Conservation (phyloP, 2,888 invertebrate species). For the Caenorhabditis becei region DNA sequence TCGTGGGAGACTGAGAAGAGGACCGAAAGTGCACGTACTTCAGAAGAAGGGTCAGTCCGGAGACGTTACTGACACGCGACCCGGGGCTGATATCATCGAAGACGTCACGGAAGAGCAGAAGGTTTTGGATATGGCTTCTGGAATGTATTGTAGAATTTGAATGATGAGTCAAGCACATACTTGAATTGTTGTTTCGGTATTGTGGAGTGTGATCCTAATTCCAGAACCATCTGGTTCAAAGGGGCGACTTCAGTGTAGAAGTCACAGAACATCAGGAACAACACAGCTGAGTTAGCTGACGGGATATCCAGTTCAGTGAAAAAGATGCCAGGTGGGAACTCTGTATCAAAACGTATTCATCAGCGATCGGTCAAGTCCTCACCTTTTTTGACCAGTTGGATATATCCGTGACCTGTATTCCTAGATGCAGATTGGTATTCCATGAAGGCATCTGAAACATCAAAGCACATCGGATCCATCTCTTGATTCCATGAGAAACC, state of each 20-base stretch:
- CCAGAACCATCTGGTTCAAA: background rate
- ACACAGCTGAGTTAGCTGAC: background rate
- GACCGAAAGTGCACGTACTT: conserved; percentile 22
- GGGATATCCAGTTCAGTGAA: too few relatives aligned
- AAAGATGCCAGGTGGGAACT: background rate
- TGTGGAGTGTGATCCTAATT: background rate
- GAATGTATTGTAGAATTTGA: background rate
- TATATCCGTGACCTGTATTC: too few relatives aligned
- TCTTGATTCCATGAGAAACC: background rate
- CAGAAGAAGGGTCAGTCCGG: background rate
- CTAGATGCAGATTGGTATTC: too few relatives aligned
- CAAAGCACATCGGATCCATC: background rate
- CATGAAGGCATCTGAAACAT: background rate
- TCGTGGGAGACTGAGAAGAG: conserved; percentile 18
- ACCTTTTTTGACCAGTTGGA: too few relatives aligned
- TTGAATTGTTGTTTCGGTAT: background rate
- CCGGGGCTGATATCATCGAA: conserved; percentile 12
- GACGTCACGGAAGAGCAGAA: conserved; percentile 10
- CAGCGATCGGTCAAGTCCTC: background rate
- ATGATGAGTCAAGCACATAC: background rate
- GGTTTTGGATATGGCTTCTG: background rate
- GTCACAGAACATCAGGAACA: background rate
- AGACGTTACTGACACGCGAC: conserved; percentile 22
- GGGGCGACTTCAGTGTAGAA: background rate
- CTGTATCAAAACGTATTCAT: background rate